Evolutionary conservation across 2,797 vertebrate species (phyloP), one percentile per base, ranked within the genome.

Genomic region (Balearica regulorum): DNA sequence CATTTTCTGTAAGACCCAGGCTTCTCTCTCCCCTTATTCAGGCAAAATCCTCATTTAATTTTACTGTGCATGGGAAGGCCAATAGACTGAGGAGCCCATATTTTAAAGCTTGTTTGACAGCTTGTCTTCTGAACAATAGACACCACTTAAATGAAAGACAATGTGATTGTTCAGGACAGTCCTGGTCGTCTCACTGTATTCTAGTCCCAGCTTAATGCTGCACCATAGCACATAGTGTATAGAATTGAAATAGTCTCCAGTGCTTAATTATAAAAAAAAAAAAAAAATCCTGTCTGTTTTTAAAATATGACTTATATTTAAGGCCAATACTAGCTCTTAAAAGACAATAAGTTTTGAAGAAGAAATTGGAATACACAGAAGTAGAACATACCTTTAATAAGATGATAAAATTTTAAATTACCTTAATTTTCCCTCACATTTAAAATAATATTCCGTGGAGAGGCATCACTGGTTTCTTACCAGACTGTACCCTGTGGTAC

Each of bases 201-300:
- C 43, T n/a, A 60, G 37, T 51, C 64, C 79, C 55, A 84, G 29
- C 22, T 72, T 70, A 35, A 46, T 1, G 2, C 35, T 77, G 41
- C 20, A 68, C 8, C 10, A 15, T 10, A 46, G 5, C 25, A 51
- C 13, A 14, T 5, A 72, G 5, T 20, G 14, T 16, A 11, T 0
- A 58, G 37, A 79, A 76, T 3, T 72, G 25, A 66, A 39, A 77
- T 5, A 58, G 39, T 60, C 24, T 80, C 44, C 78, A 87, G 29
- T 54, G 37, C 3, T 75, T 71, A 75, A 53, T 69, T 58, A 69
- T 21, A 20, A 43, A 41, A 64, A 55, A 9, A 64, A 55, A 9
- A 35, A 37, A 37, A 62, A 62, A 64, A 65, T 9, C 3, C 5
- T 39, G 2, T 61, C 35, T 83, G 14, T 65, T 81, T 73, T 53